A percentile compares a stretch with the other conserved stretches of the same genome.
phyloP scores from a whole-genome alignment of 2,113 vertebrate species.

The Gopherus evgoodei region DNA sequence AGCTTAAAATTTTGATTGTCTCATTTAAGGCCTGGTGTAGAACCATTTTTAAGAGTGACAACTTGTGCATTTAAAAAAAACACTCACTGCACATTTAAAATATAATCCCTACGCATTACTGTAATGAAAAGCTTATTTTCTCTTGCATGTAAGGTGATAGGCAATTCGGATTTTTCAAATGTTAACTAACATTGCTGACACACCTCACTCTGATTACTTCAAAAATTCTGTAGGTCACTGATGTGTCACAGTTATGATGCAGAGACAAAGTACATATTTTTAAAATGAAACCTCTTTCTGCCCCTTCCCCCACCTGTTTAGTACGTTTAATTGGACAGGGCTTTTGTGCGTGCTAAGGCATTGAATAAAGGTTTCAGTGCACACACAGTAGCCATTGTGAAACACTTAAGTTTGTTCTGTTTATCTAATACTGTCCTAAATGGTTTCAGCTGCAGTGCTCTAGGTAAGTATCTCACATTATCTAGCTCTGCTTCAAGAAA shows the following conservation, averaged over 20 bases:
- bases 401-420: accelerated
- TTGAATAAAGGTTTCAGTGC: not conserved
- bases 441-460: not conserved
- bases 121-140: accelerated
- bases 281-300: not conserved
- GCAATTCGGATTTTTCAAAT: not conserved
- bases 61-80: not conserved
- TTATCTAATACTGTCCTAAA: not conserved
- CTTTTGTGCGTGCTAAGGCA: not conserved
- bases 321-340: accelerated
- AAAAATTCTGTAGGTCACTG: not conserved
- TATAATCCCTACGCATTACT: not conserved
- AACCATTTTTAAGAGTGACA: not conserved
- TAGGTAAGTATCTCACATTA: not conserved
- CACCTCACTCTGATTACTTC: not conserved
- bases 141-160: not conserved
- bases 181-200: not conserved
- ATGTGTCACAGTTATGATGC: not conserved
- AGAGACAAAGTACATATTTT: not conserved
- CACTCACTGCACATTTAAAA: not conserved
- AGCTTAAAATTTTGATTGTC: not conserved
- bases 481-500: accelerated
- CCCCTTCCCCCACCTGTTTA: not conserved
- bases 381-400: not conserved
- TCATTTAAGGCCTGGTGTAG: not conserved